Evolutionary conservation across 1,140 invertebrate species (phyloP).

Genomic region (Hylyphantes graminicola): DNA sequence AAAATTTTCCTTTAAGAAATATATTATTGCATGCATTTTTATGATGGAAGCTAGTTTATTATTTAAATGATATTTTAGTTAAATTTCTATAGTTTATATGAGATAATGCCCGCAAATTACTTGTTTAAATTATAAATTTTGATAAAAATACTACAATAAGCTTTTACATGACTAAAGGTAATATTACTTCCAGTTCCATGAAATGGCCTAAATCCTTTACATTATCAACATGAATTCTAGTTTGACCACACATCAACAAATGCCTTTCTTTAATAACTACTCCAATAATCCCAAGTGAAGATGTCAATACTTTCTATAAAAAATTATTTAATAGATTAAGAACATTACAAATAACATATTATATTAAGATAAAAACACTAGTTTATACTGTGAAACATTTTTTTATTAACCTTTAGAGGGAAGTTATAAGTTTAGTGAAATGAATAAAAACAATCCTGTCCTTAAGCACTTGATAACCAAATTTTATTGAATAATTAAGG

Average conservation of each 20-base stretch:
- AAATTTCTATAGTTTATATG: too few relatives aligned
- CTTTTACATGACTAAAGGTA: neutral
- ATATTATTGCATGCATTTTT: too few relatives aligned
- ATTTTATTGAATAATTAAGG: too few relatives aligned
- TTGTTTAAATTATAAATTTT: neutral
- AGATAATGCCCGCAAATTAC: too few relatives aligned
- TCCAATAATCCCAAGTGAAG: slow-evolving; percentile 76
- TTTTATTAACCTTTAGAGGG: too few relatives aligned
- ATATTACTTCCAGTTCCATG: slow-evolving; percentile 86
- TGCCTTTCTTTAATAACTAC: slow-evolving; percentile 78
- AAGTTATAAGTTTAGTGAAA: too few relatives aligned
- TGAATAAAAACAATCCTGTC: too few relatives aligned
- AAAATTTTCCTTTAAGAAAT: too few relatives aligned
- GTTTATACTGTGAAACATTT: neutral
- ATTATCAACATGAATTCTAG: slow-evolving; percentile 87
- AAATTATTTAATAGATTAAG: neutral
- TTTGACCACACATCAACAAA: slow-evolving; percentile 84
- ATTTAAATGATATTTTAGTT: too few relatives aligned
- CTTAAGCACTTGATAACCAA: too few relatives aligned
- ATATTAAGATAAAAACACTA: neutral
- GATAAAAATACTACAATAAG: too few relatives aligned
- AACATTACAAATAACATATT: neutral
- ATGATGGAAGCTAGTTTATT: too few relatives aligned
- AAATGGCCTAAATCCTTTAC: slow-evolving; percentile 85
- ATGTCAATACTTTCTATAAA: slow-evolving; percentile 64